Base-by-base conservation (phyloP, 2,888 invertebrate genomes). In the Orthonevra nobilis region DNA sequence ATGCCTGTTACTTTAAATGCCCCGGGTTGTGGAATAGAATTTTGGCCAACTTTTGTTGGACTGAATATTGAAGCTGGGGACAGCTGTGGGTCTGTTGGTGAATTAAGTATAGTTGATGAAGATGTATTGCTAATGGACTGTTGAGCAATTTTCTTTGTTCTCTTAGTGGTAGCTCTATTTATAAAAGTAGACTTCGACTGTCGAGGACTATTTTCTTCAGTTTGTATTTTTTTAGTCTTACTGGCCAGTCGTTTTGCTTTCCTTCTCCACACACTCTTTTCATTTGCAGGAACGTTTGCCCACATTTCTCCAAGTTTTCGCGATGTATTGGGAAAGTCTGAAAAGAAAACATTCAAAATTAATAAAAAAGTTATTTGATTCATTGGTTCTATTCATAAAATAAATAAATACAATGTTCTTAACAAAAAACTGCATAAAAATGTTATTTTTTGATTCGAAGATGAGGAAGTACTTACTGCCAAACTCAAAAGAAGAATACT, bases 301-400 rank as follows among this genome's bases (percentile, higher is more conserved):
- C 97, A 97, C 87, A 97, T 91, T 86, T 97, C 96, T 30, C 96
- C 96, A 7, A 97, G 90, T 6, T 95, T 91, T 84, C 95, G 94
- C 38, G 96, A 96, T 77, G 96, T 93, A 61, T 93, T 92, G 0
- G 94, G 92, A 89, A 96, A 96, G 90, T 96, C 95, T 92, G 23
- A 2, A 54, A 56, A 26, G 2, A 20, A 2, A 28, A n/a, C n/a
- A n/a, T n/a, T n/a, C n/a, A n/a, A n/a, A n/a, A n/a, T n/a, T n/a
- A n/a, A n/a, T n/a, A n/a, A n/a, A n/a, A n/a, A n/a, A n/a, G n/a
- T n/a, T n/a, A n/a, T n/a, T n/a, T n/a, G n/a, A n/a, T n/a, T n/a
- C n/a, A n/a, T n/a, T n/a, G n/a, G n/a, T n/a, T n/a, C n/a, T n/a
- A n/a, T n/a, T n/a, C n/a, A n/a, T n/a, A n/a, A n/a, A n/a, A n/a